Percentiles rank a stretch among this genome's conserved stretches.
These are phyloP conservation scores for Yponomeuta evonymella DNA, from an alignment of 2,888 invertebrate species.

Conservation along the genomic window DNA sequence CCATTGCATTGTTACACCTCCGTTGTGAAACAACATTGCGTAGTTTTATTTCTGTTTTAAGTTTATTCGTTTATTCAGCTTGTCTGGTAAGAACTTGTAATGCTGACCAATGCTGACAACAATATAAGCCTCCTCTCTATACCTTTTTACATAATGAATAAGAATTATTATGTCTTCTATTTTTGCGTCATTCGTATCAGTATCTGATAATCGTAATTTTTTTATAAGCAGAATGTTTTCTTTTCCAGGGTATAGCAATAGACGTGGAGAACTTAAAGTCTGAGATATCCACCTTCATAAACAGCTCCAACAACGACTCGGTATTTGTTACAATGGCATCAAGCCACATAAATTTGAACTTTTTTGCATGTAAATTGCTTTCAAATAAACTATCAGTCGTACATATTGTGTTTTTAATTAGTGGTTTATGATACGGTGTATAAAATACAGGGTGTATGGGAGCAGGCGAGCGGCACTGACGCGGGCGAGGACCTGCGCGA, in stretches of 20 bases:
- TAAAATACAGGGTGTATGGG: slow-evolving; percentile 55
- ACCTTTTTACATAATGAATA: too few relatives aligned
- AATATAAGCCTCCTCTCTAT: too few relatives aligned
- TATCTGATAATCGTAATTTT: not conserved
- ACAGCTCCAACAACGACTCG: slow-evolving; percentile 64
- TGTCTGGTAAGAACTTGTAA: too few relatives aligned
- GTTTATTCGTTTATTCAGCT: too few relatives aligned
- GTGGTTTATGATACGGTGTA: not conserved
- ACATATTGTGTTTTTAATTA: not conserved
- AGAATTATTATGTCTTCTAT: too few relatives aligned
- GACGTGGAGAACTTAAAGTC: slow-evolving; percentile 60
- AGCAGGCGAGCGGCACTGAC: slow-evolving; percentile 26
- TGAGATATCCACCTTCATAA: slow-evolving; percentile 58
- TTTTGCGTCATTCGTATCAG: not conserved
- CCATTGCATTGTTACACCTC: not conserved
- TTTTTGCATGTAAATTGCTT: too few relatives aligned
- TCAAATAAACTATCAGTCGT: not conserved
- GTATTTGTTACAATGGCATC: slow-evolving; percentile 32
- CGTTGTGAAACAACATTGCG: too few relatives aligned
- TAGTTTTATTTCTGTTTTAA: too few relatives aligned
- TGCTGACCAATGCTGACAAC: too few relatives aligned
- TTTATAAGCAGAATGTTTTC: slow-evolving; percentile 2
- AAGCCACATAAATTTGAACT: not conserved
- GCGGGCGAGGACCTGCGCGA: slow-evolving; percentile 48
- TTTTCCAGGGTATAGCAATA: slow-evolving; percentile 52